Percentiles rank a stretch among this genome's conserved stretches.
Evolutionary conservation across 2,797 vertebrate genomes (phyloP).

Genomic region (Mycteria americana): DNA sequence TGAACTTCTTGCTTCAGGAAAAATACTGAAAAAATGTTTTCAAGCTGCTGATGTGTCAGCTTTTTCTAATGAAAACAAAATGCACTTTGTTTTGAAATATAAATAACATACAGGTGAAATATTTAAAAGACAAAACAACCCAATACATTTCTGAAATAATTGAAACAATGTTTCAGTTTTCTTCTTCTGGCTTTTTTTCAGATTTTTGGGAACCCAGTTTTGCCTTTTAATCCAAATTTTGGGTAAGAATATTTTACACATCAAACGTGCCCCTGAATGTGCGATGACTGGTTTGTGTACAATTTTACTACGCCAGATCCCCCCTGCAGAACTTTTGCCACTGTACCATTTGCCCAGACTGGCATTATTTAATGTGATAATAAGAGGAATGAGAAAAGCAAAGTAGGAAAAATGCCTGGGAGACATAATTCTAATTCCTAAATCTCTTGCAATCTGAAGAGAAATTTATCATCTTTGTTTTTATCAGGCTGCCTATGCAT

Average conservation of each 20-base stretch:
- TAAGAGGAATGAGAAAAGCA: not conserved
- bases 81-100: not conserved
- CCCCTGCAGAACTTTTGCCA: not conserved
- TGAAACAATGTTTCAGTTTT: not conserved
- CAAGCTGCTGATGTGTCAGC: not conserved
- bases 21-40: not conserved
- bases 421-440: not conserved
- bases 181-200: not conserved
- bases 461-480: conserved; percentile 13
- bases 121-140: not conserved
- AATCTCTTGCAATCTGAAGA: not conserved
- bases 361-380: not conserved
- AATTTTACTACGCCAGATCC: not conserved
- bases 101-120: not conserved
- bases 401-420: not conserved
- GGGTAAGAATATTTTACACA: not conserved
- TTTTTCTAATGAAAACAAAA: conserved; percentile 15
- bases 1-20: conserved; percentile 9
- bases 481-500: not conserved
- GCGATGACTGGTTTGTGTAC: not conserved
- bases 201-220: not conserved
- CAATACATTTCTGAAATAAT: not conserved
- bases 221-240: not conserved
- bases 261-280: not conserved
- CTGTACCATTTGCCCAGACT: not conserved